These are phyloP conservation scores for Pygathrix nemaeus DNA, from an alignment of 2,113 vertebrate species.

Conservation along the genomic window DNA sequence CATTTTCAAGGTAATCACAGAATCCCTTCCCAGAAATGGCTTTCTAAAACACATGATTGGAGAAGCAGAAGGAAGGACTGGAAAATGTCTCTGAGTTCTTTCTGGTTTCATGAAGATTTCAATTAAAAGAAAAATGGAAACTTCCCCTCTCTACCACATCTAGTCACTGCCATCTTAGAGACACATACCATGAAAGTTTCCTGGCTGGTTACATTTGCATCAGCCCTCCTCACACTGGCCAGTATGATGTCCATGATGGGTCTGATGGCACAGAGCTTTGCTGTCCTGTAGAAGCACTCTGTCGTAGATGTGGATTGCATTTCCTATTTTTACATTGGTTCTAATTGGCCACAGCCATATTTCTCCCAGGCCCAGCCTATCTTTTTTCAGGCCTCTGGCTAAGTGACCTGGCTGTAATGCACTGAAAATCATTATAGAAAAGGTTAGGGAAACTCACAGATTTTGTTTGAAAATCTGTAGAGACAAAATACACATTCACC, in stretches of 20 bases:
- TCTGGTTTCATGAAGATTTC: constrained; percentile 36
- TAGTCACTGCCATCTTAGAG: constrained; percentile 34
- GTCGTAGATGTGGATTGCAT: not conserved
- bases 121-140: constrained; percentile 40
- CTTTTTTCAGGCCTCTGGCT: not conserved
- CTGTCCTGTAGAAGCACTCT: not conserved
- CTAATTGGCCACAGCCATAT: not conserved
- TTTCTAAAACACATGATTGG: constrained; percentile 35
- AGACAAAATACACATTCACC: not conserved
- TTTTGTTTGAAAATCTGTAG: constrained; percentile 48
- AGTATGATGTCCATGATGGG: not conserved
- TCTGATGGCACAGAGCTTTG: constrained; percentile 1
- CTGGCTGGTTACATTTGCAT: not conserved
- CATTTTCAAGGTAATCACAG: not conserved
- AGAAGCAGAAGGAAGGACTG: constrained; percentile 11
- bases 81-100: constrained; percentile 3
- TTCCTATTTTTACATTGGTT: constrained; percentile 50
- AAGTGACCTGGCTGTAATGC: constrained; percentile 26
- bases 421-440: constrained; percentile 34
- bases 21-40: constrained; percentile 15
- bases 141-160: constrained; percentile 14
- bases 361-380: not conserved
- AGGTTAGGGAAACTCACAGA: not conserved
- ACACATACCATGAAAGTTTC: not conserved
- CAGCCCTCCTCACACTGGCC: not conserved